Evolutionary conservation across 1,140 invertebrate genomes (phyloP).

Genomic region (Zophobas morio): DNA sequence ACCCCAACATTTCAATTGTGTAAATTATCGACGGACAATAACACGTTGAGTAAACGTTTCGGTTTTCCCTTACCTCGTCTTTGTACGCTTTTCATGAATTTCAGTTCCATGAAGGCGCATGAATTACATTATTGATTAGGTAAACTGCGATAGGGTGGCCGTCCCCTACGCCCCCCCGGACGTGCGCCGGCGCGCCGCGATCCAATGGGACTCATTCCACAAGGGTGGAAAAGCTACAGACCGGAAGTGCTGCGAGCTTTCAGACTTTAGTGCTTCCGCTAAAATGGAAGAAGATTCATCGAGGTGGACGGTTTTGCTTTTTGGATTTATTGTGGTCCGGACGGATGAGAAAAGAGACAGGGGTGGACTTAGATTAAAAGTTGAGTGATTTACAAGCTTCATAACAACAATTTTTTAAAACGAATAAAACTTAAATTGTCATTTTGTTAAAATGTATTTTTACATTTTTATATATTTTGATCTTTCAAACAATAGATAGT

Average conservation of each 20-base stretch:
- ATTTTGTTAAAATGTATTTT: too few species aligned
- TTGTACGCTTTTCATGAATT: slow-evolving; percentile 18
- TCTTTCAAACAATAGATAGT: too few species aligned
- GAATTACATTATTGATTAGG: slow-evolving; percentile 54
- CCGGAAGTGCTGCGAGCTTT: slow-evolving; percentile 57
- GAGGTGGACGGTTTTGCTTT: slow-evolving; percentile 11
- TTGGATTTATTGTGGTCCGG: slow-evolving; percentile 31
- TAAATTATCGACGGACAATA: slow-evolving; percentile 18
- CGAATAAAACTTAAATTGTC: too few species aligned
- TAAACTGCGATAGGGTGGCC: slow-evolving; percentile 34
- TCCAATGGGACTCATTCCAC: slow-evolving; percentile 52
- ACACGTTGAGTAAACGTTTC: neutral
- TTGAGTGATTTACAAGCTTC: neutral
- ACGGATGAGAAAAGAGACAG: slow-evolving; percentile 18
- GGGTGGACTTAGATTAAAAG: neutral
- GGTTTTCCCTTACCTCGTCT: neutral
- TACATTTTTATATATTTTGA: too few species aligned
- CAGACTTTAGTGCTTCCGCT: slow-evolving; percentile 59
- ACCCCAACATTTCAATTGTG: slow-evolving; percentile 7
- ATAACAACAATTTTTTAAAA: too few species aligned
- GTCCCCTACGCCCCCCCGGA: neutral
- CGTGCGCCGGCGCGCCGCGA: slow-evolving; percentile 48
- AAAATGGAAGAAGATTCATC: slow-evolving; percentile 59
- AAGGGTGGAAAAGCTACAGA: slow-evolving; percentile 54
- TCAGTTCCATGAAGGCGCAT: slow-evolving; percentile 43